A percentile compares a stretch with the other conserved stretches of the same genome.
phyloP scores from a whole-genome alignment of 2,888 invertebrate genomes.

The Drepana falcataria region DNA sequence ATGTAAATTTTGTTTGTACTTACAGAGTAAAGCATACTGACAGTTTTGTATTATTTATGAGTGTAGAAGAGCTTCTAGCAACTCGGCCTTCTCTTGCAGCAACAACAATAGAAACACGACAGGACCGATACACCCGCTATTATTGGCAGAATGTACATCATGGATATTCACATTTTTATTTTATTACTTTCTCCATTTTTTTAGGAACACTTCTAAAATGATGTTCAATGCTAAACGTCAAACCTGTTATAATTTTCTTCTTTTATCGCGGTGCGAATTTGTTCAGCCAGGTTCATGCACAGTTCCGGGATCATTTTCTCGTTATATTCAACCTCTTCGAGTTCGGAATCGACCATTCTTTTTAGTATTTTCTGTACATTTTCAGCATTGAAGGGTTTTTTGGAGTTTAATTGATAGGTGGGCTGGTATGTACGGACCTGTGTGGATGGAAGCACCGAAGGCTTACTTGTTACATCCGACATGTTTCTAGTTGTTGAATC shows the following conservation, averaged over 20 bases:
- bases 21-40: not conserved
- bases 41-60: not conserved
- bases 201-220: not conserved
- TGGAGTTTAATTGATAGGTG: slow-evolving; percentile 81
- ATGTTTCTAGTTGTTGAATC: slow-evolving; percentile 44
- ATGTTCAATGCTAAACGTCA: slow-evolving; percentile 15
- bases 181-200: not conserved
- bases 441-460: slow-evolving; percentile 30
- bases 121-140: slow-evolving; percentile 36
- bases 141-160: slow-evolving; percentile 45
- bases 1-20: not conserved
- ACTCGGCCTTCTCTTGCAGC: not conserved
- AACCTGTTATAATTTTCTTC: slow-evolving; percentile 83
- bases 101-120: slow-evolving; percentile 12
- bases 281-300: slow-evolving; percentile 78
- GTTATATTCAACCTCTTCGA: slow-evolving; percentile 80
- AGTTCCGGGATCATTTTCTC: slow-evolving; percentile 79
- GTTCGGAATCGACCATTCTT: slow-evolving; percentile 76
- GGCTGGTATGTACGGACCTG: slow-evolving; percentile 79
- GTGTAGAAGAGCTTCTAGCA: not conserved
- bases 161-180: slow-evolving; percentile 9
- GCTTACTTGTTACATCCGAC: slow-evolving; percentile 35
- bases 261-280: slow-evolving; percentile 80
- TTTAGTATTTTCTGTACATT: slow-evolving; percentile 79
- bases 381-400: slow-evolving; percentile 80